phyloP scores from a whole-genome alignment of 2,888 invertebrate genomes.

The Macaria liturata region DNA sequence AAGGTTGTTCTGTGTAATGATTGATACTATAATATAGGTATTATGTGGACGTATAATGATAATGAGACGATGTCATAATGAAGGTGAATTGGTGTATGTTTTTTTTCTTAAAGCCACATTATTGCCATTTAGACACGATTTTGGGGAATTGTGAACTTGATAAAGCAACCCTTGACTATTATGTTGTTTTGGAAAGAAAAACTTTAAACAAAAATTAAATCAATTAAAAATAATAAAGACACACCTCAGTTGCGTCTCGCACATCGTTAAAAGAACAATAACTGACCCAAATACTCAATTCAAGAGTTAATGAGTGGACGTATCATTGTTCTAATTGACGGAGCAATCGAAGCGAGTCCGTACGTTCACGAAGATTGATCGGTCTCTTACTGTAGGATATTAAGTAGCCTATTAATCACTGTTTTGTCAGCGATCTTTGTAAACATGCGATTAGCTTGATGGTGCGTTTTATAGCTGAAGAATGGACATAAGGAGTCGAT shows the following conservation, averaged over 20 bases:
- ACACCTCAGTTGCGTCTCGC: background rate
- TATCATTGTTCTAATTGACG: constrained; percentile 37
- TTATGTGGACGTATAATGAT: no score
- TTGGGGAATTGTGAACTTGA: no score
- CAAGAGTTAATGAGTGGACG: constrained; percentile 26
- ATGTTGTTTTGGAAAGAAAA: no score
- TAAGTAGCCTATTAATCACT: constrained; percentile 33
- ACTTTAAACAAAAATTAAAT: no score
- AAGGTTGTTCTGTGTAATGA: no score
- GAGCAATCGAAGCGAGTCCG: constrained; percentile 33
- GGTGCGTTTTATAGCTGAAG: background rate
- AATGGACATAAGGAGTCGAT: background rate
- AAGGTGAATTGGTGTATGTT: no score
- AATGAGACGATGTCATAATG: no score
- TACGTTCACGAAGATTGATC: constrained; percentile 36
- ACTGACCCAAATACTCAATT: constrained; percentile 31
- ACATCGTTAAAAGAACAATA: constrained; percentile 21
- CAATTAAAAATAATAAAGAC: constrained; percentile 1
- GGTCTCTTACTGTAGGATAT: constrained; percentile 25
- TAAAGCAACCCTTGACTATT: no score
- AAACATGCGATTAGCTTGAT: constrained; percentile 18
- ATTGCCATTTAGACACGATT: no score
- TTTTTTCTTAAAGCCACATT: no score
- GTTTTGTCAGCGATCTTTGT: constrained; percentile 19
- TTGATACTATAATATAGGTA: no score